These are phyloP conservation scores for Patagioenas fasciata DNA, from an alignment of 2,113 vertebrate species.

Conservation along the genomic window DNA sequence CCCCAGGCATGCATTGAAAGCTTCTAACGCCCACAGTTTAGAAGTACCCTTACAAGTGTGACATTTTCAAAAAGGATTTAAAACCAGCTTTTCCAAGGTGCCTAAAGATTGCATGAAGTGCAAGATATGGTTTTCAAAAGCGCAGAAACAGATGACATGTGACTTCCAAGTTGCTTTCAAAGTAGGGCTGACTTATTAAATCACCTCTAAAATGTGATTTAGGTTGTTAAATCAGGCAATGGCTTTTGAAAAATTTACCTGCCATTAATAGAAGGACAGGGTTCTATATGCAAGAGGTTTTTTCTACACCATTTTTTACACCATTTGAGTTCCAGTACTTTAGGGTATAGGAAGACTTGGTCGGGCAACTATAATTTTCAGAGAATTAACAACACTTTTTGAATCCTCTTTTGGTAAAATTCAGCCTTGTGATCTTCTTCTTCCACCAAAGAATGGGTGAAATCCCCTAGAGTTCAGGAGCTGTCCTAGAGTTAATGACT, in stretches of 20 bases:
- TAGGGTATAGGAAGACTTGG: background rate
- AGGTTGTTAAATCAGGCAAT: constrained; percentile 3
- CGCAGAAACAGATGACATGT: background rate
- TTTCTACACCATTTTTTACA: background rate
- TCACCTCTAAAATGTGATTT: constrained; percentile 27
- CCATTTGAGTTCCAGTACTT: background rate
- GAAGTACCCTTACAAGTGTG: background rate
- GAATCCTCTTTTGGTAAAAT: background rate
- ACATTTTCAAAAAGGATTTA: constrained; percentile 28
- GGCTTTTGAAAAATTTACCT: constrained; percentile 36
- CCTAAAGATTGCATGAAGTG: constrained; percentile 3
- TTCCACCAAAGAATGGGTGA: background rate
- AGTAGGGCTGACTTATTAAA: constrained; percentile 4
- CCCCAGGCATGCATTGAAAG: background rate
- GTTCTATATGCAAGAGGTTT: background rate
- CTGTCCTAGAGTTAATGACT: background rate
- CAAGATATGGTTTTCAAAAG: constrained; percentile 17
- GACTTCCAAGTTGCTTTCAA: constrained; percentile 16
- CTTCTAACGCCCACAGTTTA: background rate
- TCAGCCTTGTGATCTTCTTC: background rate
- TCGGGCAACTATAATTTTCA: background rate
- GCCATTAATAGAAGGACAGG: background rate
- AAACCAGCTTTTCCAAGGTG: background rate
- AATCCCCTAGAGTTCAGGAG: background rate
- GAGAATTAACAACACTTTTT: background rate